A percentile compares a stretch with the other conserved stretches of the same genome.
Conservation (phyloP, 2,113 vertebrate genomes). For the Zosterops japonicus region DNA sequence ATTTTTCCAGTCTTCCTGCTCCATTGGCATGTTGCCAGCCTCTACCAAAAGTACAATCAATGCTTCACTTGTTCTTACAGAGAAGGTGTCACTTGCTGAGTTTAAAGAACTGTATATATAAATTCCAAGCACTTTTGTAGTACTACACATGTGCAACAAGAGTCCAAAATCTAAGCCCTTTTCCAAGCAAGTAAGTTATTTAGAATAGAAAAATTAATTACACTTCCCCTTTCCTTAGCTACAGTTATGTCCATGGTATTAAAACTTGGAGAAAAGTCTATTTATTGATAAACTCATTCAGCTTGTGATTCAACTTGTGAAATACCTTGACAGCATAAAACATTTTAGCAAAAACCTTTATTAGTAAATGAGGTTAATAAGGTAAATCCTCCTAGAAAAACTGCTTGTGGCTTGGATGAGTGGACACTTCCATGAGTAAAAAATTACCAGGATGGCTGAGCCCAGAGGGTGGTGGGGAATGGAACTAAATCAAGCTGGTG, state of each 20-base stretch:
- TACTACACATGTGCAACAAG: neutral
- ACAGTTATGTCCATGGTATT: neutral
- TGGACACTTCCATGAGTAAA: fast-evolving
- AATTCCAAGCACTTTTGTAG: neutral
- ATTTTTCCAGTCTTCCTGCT: neutral
- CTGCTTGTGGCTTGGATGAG: too few relatives aligned
- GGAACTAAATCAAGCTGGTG: neutral
- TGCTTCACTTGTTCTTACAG: neutral
- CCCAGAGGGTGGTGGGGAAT: neutral
- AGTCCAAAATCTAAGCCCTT: neutral
- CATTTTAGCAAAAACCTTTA: neutral
- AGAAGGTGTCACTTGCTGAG: neutral
- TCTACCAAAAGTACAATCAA: neutral
- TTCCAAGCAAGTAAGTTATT: neutral
- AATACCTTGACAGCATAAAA: neutral
- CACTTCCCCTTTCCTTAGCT: neutral
- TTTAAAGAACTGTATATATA: neutral
- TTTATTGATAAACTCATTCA: neutral
- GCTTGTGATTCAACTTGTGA: fast-evolving
- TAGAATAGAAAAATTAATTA: neutral
- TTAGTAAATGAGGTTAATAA: neutral
- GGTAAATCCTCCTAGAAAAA: neutral
- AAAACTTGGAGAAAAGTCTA: neutral
- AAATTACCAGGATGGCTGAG: fast-evolving
- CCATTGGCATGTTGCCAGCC: neutral